phyloP scores from a whole-genome alignment of 2,797 vertebrate species.

The Heterohyrax brucei region DNA sequence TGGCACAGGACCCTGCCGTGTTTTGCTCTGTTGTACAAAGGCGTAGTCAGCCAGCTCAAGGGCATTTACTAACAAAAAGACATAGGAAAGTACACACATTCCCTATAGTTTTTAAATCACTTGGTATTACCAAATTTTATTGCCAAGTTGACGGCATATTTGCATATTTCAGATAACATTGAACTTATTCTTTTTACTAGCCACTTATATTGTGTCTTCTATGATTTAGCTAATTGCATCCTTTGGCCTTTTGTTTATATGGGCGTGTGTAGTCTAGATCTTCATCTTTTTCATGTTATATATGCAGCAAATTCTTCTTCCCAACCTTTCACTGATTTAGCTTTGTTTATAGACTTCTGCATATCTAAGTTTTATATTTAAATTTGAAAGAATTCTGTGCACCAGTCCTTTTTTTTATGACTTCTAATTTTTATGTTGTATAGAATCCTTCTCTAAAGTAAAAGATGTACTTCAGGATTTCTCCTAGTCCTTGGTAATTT shows the following conservation, averaged over 20 bases:
- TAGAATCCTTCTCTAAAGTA: background rate
- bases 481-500: background rate
- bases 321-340: no score
- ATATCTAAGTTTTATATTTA: background rate
- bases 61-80: no score
- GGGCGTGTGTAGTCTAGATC: background rate
- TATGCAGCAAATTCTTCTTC: background rate
- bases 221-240: accelerated
- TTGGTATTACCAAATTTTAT: accelerated
- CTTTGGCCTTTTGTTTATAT: background rate
- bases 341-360: no score
- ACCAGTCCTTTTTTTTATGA: background rate
- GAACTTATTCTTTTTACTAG: accelerated
- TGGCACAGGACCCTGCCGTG: no score
- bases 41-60: background rate
- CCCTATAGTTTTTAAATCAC: no score
- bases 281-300: no score
- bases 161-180: background rate
- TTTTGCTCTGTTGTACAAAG: background rate
- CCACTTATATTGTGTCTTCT: background rate
- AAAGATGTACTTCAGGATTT: background rate
- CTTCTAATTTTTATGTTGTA: background rate
- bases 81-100: accelerated
- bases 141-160: accelerated
- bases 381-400: background rate